phyloP scores from a whole-genome alignment of 1,140 invertebrate species.

The Dufourea novaeangliae region DNA sequence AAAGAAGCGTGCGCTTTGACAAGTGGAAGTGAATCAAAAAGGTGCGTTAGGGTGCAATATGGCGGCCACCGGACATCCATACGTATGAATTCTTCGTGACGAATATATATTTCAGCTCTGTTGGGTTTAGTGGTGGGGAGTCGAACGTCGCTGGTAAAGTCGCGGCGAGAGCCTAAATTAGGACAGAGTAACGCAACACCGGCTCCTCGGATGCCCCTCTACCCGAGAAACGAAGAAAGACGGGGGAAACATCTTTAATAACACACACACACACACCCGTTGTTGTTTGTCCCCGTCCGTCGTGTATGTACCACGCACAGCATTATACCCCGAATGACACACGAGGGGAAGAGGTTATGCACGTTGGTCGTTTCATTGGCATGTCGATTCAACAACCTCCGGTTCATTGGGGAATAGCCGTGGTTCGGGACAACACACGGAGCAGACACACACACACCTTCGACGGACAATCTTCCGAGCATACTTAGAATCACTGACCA shows the following conservation, averaged over 20 bases:
- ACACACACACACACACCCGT: too few relatives aligned
- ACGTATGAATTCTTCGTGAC: constrained; percentile 74
- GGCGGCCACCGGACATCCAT: constrained; percentile 8
- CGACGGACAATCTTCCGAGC: constrained; percentile 22
- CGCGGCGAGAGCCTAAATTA: constrained; percentile 80
- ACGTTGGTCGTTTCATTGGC: too few relatives aligned
- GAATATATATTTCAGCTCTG: too few relatives aligned
- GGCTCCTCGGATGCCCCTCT: constrained; percentile 65
- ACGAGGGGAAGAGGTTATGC: too few relatives aligned
- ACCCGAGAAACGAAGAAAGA: constrained; percentile 40
- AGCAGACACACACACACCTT: background rate
- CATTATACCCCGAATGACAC: too few relatives aligned
- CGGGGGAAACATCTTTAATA: constrained; percentile 54
- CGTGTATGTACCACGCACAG: too few relatives aligned
- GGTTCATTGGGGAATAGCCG: constrained; percentile 26
- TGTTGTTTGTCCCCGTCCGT: too few relatives aligned
- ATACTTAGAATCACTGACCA: constrained; percentile 24
- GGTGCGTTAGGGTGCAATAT: too few relatives aligned
- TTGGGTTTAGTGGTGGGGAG: constrained; percentile 58
- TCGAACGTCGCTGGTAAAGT: constrained; percentile 62
- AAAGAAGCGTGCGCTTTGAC: background rate
- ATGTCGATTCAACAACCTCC: constrained; percentile 12
- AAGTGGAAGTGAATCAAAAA: too few relatives aligned
- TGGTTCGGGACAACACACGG: background rate
- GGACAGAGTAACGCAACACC: constrained; percentile 82